Conservation (phyloP, 2,888 invertebrate species). For the Deilephila elpenor region DNA sequence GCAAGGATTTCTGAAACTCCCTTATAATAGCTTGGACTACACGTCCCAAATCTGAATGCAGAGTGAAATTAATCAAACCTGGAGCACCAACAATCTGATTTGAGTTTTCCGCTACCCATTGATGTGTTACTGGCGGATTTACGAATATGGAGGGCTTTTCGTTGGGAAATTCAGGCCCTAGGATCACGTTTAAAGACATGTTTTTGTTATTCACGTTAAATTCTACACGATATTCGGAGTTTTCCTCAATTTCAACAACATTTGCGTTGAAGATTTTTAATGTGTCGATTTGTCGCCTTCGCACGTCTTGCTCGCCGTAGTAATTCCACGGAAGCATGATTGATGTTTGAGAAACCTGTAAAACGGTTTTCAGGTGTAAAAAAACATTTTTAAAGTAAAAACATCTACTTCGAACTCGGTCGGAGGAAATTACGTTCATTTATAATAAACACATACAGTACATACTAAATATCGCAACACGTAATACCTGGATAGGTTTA, state of each 20-base stretch:
- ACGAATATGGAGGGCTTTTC: slow-evolving; percentile 89
- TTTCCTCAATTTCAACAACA: slow-evolving; percentile 89
- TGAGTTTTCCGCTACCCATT: slow-evolving; percentile 88
- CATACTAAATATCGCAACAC: not conserved
- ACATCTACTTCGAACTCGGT: not conserved
- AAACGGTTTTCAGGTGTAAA: not conserved
- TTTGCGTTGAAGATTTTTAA: slow-evolving; percentile 93
- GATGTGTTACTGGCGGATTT: slow-evolving; percentile 87
- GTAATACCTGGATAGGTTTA: not conserved
- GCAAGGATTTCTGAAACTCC: slow-evolving; percentile 87
- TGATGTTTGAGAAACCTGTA: not conserved
- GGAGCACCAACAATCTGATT: slow-evolving; percentile 90
- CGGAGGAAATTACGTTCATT: not conserved
- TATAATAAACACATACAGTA: not conserved
- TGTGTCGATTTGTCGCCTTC: slow-evolving; percentile 91
- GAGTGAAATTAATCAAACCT: slow-evolving; percentile 90
- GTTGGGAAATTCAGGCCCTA: slow-evolving; percentile 89
- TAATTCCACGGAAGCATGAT: slow-evolving; percentile 84
- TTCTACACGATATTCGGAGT: slow-evolving; percentile 89
- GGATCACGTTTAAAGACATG: slow-evolving; percentile 87
- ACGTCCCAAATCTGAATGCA: slow-evolving; percentile 91
- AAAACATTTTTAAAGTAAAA: not conserved
- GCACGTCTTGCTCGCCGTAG: slow-evolving; percentile 82
- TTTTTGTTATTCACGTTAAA: slow-evolving; percentile 87
- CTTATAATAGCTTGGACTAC: slow-evolving; percentile 92